A percentile compares a stretch with the other conserved stretches of the same genome.
These are phyloP conservation scores for Dasyurus viverrinus DNA, from an alignment of 2,113 vertebrate species.

Conservation along the genomic window DNA sequence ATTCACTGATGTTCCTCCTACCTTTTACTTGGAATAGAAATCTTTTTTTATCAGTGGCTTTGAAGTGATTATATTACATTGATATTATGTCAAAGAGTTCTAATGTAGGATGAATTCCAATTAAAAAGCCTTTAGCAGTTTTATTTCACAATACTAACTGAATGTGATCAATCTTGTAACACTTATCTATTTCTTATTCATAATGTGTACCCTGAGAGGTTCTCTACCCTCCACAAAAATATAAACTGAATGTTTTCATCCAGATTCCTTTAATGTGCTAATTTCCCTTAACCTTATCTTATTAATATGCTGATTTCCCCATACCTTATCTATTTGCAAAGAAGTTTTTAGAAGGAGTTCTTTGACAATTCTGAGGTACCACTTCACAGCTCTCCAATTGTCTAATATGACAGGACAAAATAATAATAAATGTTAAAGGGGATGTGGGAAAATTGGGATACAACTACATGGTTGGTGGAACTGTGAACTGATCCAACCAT, in stretches of 20 bases:
- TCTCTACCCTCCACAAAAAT: neutral
- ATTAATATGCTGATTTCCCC: neutral
- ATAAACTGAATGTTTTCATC: neutral
- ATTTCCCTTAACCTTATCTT: neutral
- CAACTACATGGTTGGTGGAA: too few species aligned
- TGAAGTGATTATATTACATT: neutral
- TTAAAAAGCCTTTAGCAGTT: neutral
- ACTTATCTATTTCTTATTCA: neutral
- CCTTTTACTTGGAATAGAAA: neutral
- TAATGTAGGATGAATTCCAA: neutral
- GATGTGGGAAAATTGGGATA: too few species aligned
- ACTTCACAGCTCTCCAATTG: too few species aligned
- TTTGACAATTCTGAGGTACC: too few species aligned
- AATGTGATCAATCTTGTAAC: neutral
- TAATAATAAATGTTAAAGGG: too few species aligned
- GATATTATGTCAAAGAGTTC: neutral
- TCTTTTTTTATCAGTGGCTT: neutral
- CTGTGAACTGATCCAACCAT: too few species aligned
- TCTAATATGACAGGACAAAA: too few species aligned
- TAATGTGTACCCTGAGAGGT: neutral
- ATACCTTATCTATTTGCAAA: neutral
- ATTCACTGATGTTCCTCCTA: neutral
- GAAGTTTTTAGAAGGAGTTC: neutral
- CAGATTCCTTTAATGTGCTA: neutral
- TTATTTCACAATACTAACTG: neutral